phyloP scores from a whole-genome alignment of 2,888 invertebrate species.

The Rhamphomyia laevipes region DNA sequence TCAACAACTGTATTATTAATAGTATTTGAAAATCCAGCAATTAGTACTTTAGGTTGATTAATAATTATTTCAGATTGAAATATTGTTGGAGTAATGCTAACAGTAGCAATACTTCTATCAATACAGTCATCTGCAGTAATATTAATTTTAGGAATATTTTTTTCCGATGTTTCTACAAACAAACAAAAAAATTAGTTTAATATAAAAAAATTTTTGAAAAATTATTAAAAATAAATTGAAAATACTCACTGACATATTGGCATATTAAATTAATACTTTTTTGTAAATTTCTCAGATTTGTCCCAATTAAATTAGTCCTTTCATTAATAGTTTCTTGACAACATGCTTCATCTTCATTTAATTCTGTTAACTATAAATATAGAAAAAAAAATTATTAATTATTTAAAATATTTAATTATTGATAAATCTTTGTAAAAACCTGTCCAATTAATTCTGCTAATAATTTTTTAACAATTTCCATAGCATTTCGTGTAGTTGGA shows the following conservation, averaged over 20 bases:
- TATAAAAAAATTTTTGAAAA: neutral
- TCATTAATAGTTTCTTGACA: constrained; percentile 32
- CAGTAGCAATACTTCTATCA: constrained; percentile 10
- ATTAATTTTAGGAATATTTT: constrained; percentile 31
- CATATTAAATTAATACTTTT: constrained; percentile 28
- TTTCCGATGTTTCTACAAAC: neutral
- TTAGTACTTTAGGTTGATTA: constrained; percentile 10
- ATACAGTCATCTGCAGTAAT: constrained; percentile 29
- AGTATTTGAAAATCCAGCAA: neutral
- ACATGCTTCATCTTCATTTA: constrained; percentile 27
- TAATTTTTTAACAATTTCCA: constrained; percentile 33
- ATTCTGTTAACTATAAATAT: constrained; percentile 7
- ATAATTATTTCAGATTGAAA: constrained; percentile 12
- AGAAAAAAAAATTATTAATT: constrained; percentile 2
- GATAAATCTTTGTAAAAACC: constrained; percentile 20
- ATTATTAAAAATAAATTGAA: neutral
- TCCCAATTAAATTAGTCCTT: constrained; percentile 25
- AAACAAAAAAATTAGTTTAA: neutral
- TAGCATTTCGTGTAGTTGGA: constrained; percentile 21
- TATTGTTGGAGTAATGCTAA: constrained; percentile 12
- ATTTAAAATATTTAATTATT: neutral
- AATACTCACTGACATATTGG: constrained; percentile 27
- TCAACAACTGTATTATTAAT: neutral
- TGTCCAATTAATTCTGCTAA: constrained; percentile 33
- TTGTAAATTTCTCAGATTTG: constrained; percentile 27